Evolutionary conservation across 2,888 invertebrate genomes (phyloP).

Genomic region (Trissolcus japonicus): DNA sequence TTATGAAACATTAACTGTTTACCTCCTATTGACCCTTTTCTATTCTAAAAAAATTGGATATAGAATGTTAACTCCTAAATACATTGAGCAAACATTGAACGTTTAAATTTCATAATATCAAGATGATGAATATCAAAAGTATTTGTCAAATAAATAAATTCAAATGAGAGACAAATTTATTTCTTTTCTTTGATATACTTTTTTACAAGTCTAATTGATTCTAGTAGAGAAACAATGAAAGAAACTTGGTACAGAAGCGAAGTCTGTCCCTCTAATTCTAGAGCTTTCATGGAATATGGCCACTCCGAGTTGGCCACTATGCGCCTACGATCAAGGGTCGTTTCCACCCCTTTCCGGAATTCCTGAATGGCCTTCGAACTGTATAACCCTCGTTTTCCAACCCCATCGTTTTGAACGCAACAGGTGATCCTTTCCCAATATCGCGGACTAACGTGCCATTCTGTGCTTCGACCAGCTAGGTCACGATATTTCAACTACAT

Average conservation of each 20-base stretch:
- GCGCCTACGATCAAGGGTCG: conserved; percentile 68
- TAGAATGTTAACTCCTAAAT: neutral
- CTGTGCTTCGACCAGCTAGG: conserved; percentile 42
- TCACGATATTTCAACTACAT: conserved; percentile 48
- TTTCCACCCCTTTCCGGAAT: conserved; percentile 67
- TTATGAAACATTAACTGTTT: conserved; percentile 44
- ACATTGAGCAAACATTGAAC: neutral
- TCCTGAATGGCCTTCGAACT: conserved; percentile 74
- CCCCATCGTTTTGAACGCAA: conserved; percentile 74
- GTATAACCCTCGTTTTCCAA: conserved; percentile 69
- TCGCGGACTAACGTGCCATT: conserved; percentile 63
- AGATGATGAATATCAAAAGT: neutral
- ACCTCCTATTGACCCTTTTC: conserved; percentile 25
- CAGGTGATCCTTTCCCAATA: conserved; percentile 76
- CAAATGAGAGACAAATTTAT: neutral
- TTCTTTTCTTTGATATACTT: neutral
- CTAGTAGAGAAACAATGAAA: neutral
- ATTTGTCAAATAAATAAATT: neutral
- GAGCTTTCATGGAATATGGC: conserved; percentile 54
- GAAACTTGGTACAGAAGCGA: conserved; percentile 18
- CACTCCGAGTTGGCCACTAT: conserved; percentile 60
- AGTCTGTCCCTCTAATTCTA: conserved; percentile 52
- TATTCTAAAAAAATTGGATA: conserved; percentile 11
- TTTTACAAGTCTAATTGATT: neutral
- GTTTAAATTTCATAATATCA: neutral